Evolutionary conservation across 1,140 invertebrate species (phyloP).

Genomic region (Sminthurides bifidus): DNA sequence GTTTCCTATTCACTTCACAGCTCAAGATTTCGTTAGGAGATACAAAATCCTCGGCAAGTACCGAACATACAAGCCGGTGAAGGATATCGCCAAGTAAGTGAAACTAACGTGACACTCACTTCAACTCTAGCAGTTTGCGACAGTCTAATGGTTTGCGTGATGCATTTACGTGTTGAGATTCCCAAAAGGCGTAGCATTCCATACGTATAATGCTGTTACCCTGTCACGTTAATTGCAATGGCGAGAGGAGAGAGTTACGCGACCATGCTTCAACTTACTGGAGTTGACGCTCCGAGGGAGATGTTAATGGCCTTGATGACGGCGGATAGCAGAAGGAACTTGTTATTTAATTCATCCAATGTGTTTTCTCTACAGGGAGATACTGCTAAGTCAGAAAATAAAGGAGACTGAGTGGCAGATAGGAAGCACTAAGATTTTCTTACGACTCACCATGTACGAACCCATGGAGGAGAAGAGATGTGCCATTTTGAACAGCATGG

Average conservation of each 20-base stretch:
- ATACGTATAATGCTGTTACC: no score
- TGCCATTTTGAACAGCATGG: constrained; percentile 53
- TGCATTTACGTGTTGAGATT: no score
- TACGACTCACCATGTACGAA: constrained; percentile 70
- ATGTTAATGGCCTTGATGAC: no score
- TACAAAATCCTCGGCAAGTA: constrained; percentile 53
- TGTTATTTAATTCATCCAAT: no score
- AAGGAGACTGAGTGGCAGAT: constrained; percentile 65
- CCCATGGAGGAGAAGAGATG: constrained; percentile 69
- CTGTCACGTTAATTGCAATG: no score
- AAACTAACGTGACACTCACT: no score
- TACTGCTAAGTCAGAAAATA: background rate
- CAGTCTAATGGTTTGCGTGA: no score
- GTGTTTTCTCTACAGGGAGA: constrained; percentile 12
- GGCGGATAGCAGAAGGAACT: no score
- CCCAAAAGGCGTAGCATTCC: no score
- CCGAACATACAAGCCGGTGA: constrained; percentile 36
- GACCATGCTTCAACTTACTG: no score
- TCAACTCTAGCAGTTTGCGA: constrained; percentile 6
- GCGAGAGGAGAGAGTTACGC: no score
- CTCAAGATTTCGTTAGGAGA: constrained; percentile 62
- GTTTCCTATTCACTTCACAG: constrained; percentile 75
- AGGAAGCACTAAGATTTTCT: constrained; percentile 79
- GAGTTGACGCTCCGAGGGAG: no score
- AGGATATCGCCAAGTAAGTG: constrained; percentile 44